Conservation (phyloP, 92 coral and sea anemone genomes). For the Anthopleura xanthogrammica region DNA sequence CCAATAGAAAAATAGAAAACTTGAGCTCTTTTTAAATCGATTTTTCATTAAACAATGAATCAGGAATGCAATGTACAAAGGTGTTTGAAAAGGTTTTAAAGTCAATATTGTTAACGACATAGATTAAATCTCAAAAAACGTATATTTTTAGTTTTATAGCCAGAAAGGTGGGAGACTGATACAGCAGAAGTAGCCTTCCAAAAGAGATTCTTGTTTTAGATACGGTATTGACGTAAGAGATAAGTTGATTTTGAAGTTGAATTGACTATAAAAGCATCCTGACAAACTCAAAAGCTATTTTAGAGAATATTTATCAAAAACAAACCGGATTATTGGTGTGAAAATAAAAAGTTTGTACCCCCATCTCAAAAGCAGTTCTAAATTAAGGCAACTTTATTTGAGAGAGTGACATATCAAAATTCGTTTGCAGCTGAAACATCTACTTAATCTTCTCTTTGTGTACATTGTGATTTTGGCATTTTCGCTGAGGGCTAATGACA, state of each 20-base stretch:
- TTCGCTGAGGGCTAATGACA: neutral
- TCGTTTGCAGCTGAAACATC: neutral
- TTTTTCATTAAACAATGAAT: neutral
- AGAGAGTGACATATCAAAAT: neutral
- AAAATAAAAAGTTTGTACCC: neutral
- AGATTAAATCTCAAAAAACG: neutral
- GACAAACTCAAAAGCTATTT: neutral
- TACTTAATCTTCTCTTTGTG: constrained; percentile 14
- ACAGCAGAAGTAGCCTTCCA: neutral
- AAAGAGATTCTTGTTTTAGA: neutral
- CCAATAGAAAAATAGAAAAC: too few relatives aligned
- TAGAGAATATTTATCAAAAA: neutral
- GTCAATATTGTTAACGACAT: neutral
- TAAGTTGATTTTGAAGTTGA: neutral
- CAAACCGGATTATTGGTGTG: neutral
- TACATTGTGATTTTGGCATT: constrained; percentile 13
- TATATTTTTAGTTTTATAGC: neutral
- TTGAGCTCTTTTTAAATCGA: neutral
- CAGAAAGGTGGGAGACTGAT: neutral
- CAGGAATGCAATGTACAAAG: neutral
- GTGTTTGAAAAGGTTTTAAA: neutral
- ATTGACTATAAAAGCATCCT: neutral
- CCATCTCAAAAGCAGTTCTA: neutral
- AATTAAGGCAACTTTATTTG: neutral
- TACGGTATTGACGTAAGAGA: neutral